Percentiles rank a stretch among this genome's conserved stretches.
phyloP scores from a whole-genome alignment of 1,140 invertebrate species.

The Yoshiicerus persimilis region DNA sequence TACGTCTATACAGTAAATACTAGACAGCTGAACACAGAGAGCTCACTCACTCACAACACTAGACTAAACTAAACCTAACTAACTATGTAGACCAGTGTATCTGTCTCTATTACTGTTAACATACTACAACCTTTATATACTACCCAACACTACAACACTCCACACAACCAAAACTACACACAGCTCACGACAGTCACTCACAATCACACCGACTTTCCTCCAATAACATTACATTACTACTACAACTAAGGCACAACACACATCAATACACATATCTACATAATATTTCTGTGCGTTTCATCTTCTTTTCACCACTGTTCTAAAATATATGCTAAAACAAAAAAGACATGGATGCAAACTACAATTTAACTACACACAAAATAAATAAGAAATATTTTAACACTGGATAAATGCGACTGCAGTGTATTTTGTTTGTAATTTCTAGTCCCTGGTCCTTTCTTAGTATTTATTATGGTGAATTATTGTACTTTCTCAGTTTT shows the following conservation, averaged over 20 bases:
- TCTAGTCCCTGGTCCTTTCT: too few species aligned
- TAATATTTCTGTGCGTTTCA: too few species aligned
- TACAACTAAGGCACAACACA: background rate
- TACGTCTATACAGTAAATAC: background rate
- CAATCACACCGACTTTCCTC: background rate
- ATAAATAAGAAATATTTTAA: too few species aligned
- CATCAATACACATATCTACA: background rate
- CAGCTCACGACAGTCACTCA: background rate
- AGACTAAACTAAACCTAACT: background rate
- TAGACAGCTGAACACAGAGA: background rate
- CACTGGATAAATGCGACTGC: too few species aligned
- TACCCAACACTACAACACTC: background rate
- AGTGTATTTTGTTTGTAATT: too few species aligned
- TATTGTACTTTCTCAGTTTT: too few species aligned
- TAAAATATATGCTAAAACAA: too few species aligned
- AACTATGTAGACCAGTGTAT: background rate
- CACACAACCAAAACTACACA: background rate
- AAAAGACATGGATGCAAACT: too few species aligned
- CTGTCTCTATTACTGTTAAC: background rate
- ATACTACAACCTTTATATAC: background rate
- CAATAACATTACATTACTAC: background rate
- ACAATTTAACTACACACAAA: too few species aligned
- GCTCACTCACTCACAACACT: background rate
- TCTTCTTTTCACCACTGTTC: too few species aligned
- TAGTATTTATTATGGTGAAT: too few species aligned